Percentiles rank a stretch among this genome's conserved stretches.
These are phyloP conservation scores for Sphyrna mokarran DNA, from an alignment of 2,113 vertebrate genomes.

Conservation along the genomic window DNA sequence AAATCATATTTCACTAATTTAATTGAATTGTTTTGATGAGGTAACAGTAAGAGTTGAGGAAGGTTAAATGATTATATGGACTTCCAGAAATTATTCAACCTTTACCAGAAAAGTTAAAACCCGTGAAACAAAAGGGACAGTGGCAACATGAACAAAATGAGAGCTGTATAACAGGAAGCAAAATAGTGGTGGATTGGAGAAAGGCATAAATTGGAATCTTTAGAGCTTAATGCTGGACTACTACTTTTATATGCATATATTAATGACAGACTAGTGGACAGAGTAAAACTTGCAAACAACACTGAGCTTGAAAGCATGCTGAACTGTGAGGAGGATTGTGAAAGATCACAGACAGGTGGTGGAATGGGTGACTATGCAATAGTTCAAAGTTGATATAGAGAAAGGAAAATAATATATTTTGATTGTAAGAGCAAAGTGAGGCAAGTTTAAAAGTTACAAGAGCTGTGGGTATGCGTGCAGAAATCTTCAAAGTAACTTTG, in stretches of 20 bases:
- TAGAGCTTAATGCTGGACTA: background rate
- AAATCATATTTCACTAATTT: background rate
- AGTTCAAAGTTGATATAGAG: background rate
- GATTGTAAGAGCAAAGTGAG: background rate
- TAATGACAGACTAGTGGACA: background rate
- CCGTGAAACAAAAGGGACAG: background rate
- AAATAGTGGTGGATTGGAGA: background rate
- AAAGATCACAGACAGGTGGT: background rate
- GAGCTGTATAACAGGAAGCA: background rate
- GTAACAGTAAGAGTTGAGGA: background rate
- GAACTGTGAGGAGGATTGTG: background rate
- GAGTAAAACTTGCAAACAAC: background rate
- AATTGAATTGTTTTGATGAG: background rate
- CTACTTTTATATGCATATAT: background rate
- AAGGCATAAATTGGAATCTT: background rate
- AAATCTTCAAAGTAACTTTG: background rate
- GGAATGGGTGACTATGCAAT: background rate
- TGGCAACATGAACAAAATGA: background rate
- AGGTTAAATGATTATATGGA: background rate
- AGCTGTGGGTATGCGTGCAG: background rate
- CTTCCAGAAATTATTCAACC: background rate
- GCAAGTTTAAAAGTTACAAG: background rate
- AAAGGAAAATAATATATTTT: background rate
- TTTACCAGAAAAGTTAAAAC: background rate
- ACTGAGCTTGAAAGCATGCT: background rate